These are phyloP conservation scores for Zaprionus tsacasi DNA, from an alignment of 1,140 invertebrate species.

Conservation along the genomic window DNA sequence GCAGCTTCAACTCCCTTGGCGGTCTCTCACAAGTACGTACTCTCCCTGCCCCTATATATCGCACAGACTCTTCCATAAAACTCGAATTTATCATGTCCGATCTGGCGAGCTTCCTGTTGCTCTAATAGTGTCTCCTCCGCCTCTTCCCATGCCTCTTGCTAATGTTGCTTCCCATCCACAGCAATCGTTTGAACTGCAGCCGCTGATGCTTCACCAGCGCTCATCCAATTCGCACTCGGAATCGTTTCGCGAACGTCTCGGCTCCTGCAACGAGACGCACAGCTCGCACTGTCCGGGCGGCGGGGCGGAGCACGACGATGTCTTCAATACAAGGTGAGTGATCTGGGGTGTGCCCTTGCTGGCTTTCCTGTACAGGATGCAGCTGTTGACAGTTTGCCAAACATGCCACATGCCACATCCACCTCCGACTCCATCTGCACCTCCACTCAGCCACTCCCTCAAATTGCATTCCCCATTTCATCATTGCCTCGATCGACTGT, in stretches of 20 bases:
- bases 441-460: not conserved
- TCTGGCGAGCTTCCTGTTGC: slow-evolving; percentile 63
- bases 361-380: slow-evolving; percentile 64
- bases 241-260: slow-evolving; percentile 77
- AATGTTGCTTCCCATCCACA: slow-evolving; percentile 39
- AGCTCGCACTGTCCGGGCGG: slow-evolving; percentile 70
- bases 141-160: slow-evolving; percentile 1
- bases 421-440: not conserved
- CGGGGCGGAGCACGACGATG: slow-evolving; percentile 65
- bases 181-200: slow-evolving; percentile 82
- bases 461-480: slow-evolving; percentile 21
- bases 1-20: slow-evolving; percentile 80
- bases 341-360: slow-evolving; percentile 19
- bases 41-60: not conserved
- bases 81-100: slow-evolving; percentile 59
- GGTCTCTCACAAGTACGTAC: slow-evolving; percentile 77
- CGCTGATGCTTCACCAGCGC: slow-evolving; percentile 75
- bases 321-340: slow-evolving; percentile 80
- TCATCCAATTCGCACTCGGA: slow-evolving; percentile 80
- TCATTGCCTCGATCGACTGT: slow-evolving; percentile 44
- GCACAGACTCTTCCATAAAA: slow-evolving; percentile 18
- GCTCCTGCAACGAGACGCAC: slow-evolving; percentile 79
- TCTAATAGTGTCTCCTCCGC: slow-evolving; percentile 43
- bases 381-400: slow-evolving; percentile 81
- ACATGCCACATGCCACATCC: slow-evolving; percentile 1